Evolutionary conservation across 30 jellyfish, hydroid and myxozoan species (phyloP).

Genomic region (Pseudorhiza aurosa): DNA sequence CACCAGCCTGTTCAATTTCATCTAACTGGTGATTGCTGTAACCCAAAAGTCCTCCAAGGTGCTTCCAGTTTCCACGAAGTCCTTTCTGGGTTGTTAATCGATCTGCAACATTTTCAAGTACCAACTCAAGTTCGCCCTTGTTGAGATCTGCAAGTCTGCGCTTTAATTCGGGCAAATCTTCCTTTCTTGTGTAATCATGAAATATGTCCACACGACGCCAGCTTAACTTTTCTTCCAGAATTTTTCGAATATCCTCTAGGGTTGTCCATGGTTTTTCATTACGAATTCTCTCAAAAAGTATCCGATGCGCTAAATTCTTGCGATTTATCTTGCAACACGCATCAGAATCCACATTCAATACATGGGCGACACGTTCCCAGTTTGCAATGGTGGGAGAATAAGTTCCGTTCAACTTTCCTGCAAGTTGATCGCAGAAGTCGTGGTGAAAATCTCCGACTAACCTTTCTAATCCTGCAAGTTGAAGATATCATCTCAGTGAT

Average conservation of each 20-base stretch:
- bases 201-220: not conserved
- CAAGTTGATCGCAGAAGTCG: slow-evolving; percentile 16
- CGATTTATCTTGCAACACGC: not conserved
- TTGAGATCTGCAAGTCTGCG: slow-evolving; percentile 2
- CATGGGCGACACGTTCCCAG: slow-evolving; percentile 17
- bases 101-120: slow-evolving; percentile 29
- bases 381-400: not conserved
- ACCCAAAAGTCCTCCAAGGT: slow-evolving; percentile 15
- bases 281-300: not conserved
- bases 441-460: not conserved
- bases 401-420: slow-evolving; percentile 1
- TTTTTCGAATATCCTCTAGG: not conserved
- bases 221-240: slow-evolving; percentile 3
- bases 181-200: not conserved
- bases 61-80: slow-evolving; percentile 17
- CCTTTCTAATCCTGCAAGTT: slow-evolving; percentile 2
- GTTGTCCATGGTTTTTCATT: not conserved
- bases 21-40: not conserved
- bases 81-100: not conserved
- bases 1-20: not conserved
- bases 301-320: slow-evolving; percentile 18
- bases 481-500: no score
- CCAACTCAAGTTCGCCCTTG: slow-evolving; percentile 2
- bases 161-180: not conserved
- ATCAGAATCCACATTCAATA: not conserved